Percentiles rank a stretch among this genome's conserved stretches.
These are phyloP conservation scores for Machimus rusticus DNA, from an alignment of 2,888 invertebrate species.

Conservation along the genomic window DNA sequence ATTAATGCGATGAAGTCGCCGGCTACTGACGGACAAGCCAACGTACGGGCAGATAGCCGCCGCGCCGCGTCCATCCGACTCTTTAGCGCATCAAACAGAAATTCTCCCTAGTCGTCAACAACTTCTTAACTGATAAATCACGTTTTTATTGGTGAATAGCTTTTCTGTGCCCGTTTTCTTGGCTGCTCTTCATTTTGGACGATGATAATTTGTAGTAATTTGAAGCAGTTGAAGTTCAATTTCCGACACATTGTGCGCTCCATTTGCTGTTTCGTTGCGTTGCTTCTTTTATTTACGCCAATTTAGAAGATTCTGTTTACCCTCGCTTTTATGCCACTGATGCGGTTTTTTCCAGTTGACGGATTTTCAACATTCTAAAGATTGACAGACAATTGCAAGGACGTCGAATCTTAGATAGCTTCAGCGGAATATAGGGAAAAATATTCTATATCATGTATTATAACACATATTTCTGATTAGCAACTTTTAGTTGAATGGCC, in stretches of 20 bases:
- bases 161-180: neutral
- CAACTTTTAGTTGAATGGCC: neutral
- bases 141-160: slow-evolving; percentile 17
- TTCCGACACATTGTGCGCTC: slow-evolving; percentile 1
- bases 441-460: neutral
- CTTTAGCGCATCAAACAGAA: neutral
- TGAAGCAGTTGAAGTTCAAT: slow-evolving; percentile 5
- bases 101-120: neutral
- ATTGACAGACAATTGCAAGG: neutral
- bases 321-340: neutral
- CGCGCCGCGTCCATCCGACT: neutral
- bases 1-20: neutral
- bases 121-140: slow-evolving; percentile 19
- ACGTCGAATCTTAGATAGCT: neutral
- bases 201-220: slow-evolving; percentile 25
- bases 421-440: neutral
- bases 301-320: neutral
- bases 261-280: neutral
- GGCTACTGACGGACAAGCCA: neutral
- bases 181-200: neutral
- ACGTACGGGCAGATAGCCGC: neutral
- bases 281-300: neutral
- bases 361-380: neutral
- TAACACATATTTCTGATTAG: too few relatives aligned
- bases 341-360: neutral